These are phyloP conservation scores for Phodopus roborovskii DNA, from an alignment of 2,113 vertebrate species.

Conservation along the genomic window DNA sequence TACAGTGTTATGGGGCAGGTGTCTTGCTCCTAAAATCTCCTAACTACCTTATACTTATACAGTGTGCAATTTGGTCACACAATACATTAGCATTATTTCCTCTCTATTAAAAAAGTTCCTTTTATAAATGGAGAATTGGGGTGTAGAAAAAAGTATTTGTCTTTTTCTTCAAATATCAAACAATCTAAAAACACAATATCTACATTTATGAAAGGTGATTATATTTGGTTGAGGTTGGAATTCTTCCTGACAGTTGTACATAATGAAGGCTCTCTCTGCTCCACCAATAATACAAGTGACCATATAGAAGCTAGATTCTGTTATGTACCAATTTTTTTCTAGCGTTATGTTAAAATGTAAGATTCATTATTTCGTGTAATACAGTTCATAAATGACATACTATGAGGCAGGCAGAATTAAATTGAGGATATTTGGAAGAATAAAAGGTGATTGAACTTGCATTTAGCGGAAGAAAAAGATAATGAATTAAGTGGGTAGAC, in stretches of 20 bases:
- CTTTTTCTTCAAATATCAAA: background rate
- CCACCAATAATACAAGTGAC: background rate
- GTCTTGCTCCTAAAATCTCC: background rate
- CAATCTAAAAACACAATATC: background rate
- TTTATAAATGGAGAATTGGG: constrained; percentile 5
- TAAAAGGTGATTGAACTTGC: background rate
- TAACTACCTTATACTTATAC: background rate
- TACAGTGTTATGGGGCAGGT: background rate
- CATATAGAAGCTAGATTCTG: background rate
- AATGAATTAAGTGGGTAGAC: background rate
- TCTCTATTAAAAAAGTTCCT: background rate
- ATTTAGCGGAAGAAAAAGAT: background rate
- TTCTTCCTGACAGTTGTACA: background rate
- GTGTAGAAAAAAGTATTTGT: background rate
- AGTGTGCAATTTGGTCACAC: background rate
- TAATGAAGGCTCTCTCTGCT: background rate
- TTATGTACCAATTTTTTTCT: background rate
- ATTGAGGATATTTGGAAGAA: background rate
- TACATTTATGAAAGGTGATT: background rate
- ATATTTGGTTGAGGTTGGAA: background rate
- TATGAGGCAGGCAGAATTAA: background rate
- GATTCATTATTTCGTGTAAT: background rate
- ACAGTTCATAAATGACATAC: background rate
- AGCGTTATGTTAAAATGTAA: background rate
- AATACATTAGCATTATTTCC: background rate